These are phyloP conservation scores for Pseudachorutes palmiensis DNA, from an alignment of 1,140 invertebrate genomes.

Conservation along the genomic window DNA sequence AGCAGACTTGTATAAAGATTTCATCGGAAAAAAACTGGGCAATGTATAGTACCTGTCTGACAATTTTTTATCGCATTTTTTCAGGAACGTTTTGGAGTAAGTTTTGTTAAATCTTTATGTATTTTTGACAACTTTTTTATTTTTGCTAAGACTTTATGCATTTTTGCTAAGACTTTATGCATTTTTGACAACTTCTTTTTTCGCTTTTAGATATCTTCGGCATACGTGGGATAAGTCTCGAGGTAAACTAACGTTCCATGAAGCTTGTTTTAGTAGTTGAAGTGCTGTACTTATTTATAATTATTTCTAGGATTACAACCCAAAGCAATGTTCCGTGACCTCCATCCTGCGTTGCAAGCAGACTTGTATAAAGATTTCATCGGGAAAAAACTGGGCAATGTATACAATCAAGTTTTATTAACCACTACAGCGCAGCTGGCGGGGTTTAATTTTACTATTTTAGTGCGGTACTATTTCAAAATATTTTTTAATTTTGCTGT, in stretches of 20 bases:
- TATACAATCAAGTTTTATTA: too few relatives aligned
- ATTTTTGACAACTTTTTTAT: too few relatives aligned
- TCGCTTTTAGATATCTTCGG: too few relatives aligned
- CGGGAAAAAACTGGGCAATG: slow-evolving; percentile 5
- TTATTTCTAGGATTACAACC: slow-evolving; percentile 15
- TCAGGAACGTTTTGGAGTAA: not conserved
- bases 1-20: slow-evolving; percentile 12
- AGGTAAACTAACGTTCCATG: not conserved
- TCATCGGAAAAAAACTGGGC: slow-evolving; percentile 12
- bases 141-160: too few relatives aligned
- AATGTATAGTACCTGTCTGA: not conserved
- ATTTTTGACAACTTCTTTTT: too few relatives aligned
- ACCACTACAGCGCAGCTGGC: not conserved
- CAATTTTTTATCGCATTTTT: not conserved
- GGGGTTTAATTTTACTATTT: not conserved
- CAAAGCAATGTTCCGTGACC: slow-evolving; percentile 11
- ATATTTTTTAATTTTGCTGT: not conserved
- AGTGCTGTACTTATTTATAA: not conserved
- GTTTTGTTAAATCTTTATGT: too few relatives aligned
- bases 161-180: too few relatives aligned
- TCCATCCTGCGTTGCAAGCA: slow-evolving; percentile 15
- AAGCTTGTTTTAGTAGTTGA: not conserved
- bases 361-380: slow-evolving; percentile 16
- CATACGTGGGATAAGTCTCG: slow-evolving; percentile 16
- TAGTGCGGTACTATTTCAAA: not conserved